Conservation (phyloP, 1,140 invertebrate genomes). For the Elysia chlorotica region DNA sequence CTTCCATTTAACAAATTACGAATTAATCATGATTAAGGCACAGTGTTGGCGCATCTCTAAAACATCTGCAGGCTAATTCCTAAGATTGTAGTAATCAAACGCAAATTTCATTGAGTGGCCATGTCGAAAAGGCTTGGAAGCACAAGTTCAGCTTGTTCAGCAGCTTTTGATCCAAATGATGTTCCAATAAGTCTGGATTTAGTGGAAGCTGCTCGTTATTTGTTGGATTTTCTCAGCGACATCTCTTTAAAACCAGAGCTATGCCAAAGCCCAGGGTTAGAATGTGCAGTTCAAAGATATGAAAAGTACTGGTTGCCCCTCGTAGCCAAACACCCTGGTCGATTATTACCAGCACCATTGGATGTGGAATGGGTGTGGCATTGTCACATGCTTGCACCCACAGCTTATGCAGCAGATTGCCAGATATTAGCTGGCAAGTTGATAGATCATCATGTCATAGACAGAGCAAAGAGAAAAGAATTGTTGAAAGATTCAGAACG, state of each 20-base stretch:
- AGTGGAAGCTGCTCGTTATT: constrained; percentile 28
- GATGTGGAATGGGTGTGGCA: constrained; percentile 68
- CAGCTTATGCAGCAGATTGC: constrained; percentile 61
- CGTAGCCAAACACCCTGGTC: constrained; percentile 47
- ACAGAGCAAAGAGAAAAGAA: constrained; percentile 31
- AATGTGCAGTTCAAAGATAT: constrained; percentile 61
- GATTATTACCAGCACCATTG: constrained; percentile 58
- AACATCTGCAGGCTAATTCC: not conserved
- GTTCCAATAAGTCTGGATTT: constrained; percentile 25
- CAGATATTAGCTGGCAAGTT: constrained; percentile 49
- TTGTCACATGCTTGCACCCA: constrained; percentile 62
- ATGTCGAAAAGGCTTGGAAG: constrained; percentile 2
- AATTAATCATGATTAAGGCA: no score
- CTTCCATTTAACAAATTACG: no score
- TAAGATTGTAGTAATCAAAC: not conserved
- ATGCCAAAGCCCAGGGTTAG: constrained; percentile 25
- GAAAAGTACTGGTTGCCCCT: constrained; percentile 64
- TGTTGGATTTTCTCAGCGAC: constrained; percentile 34
- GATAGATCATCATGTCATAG: constrained; percentile 60
- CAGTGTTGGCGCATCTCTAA: not conserved
- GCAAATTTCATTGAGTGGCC: not conserved
- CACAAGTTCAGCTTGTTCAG: not conserved
- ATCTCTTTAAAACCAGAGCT: constrained; percentile 32
- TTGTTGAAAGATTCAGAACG: constrained; percentile 31
- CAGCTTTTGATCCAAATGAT: constrained; percentile 16